Conservation (phyloP, 2,888 invertebrate species). For the Pyrrhosoma nymphula region DNA sequence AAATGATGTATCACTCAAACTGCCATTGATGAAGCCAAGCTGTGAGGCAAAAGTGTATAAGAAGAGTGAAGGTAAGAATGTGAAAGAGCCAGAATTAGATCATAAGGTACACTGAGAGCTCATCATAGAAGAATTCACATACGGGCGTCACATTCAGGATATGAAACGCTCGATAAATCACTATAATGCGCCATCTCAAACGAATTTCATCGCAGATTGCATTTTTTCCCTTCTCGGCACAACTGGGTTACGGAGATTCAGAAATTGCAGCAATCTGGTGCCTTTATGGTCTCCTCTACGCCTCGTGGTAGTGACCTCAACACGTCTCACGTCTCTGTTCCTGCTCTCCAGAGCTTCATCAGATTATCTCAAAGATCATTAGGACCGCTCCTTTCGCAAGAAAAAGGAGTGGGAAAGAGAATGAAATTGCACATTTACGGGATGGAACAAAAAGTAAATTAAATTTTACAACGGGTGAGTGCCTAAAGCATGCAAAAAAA, state of each 20-base stretch:
- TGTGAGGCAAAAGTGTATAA: too few species aligned
- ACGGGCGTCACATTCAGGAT: background rate
- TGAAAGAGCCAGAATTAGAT: too few species aligned
- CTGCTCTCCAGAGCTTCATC: background rate
- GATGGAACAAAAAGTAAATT: too few species aligned
- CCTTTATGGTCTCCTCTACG: background rate
- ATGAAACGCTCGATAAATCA: background rate
- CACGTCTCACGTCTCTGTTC: background rate
- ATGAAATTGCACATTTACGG: too few species aligned
- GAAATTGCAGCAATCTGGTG: background rate
- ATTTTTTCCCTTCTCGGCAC: background rate
- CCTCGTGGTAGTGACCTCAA: background rate
- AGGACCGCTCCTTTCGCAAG: background rate
- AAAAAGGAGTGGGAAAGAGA: too few species aligned
- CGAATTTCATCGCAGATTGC: background rate
- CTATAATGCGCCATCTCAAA: background rate
- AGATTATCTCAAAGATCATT: background rate
- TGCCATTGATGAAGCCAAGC: too few species aligned
- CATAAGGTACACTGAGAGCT: too few species aligned
- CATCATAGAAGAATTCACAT: background rate
- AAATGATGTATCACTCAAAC: too few species aligned
- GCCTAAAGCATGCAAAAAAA: too few species aligned
- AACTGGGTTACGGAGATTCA: background rate
- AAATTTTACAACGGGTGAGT: too few species aligned
- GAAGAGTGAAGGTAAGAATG: too few species aligned